phyloP scores from a whole-genome alignment of 2,113 vertebrate species.

The Muscicapa adusta region DNA sequence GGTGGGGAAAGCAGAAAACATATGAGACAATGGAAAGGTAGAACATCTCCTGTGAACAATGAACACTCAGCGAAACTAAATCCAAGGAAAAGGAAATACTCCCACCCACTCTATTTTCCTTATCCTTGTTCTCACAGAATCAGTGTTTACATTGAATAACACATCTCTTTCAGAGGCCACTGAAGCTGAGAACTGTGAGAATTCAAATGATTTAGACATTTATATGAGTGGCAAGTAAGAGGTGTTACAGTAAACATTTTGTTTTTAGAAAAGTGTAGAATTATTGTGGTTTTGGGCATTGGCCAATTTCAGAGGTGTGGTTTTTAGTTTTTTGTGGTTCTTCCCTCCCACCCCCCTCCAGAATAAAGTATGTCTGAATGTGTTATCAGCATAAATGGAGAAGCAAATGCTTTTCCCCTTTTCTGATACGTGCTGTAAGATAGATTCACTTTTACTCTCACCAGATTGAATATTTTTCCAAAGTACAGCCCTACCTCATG shows the following conservation, averaged over 20 bases:
- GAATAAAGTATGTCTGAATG: neutral
- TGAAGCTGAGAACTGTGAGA: neutral
- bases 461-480: neutral
- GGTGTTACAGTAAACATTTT: neutral
- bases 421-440: neutral
- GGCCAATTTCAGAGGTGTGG: neutral
- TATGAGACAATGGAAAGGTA: slow-evolving; percentile 44
- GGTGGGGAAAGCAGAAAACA: rapidly evolving
- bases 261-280: neutral
- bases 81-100: slow-evolving; percentile 46
- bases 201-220: neutral
- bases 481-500: neutral
- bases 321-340: neutral
- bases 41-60: slow-evolving; percentile 34
- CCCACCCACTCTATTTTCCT: slow-evolving; percentile 24
- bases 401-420: neutral
- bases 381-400: neutral
- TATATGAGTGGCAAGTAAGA: neutral
- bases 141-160: neutral
- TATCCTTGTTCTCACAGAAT: slow-evolving; percentile 26
- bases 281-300: neutral
- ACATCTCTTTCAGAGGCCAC: neutral
- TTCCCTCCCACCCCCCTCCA: neutral
- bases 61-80: neutral
- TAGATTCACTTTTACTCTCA: neutral